Evolutionary conservation across 30 jellyfish, hydroid and myxozoan species (phyloP).

Genomic region (Hydractinia echinata): DNA sequence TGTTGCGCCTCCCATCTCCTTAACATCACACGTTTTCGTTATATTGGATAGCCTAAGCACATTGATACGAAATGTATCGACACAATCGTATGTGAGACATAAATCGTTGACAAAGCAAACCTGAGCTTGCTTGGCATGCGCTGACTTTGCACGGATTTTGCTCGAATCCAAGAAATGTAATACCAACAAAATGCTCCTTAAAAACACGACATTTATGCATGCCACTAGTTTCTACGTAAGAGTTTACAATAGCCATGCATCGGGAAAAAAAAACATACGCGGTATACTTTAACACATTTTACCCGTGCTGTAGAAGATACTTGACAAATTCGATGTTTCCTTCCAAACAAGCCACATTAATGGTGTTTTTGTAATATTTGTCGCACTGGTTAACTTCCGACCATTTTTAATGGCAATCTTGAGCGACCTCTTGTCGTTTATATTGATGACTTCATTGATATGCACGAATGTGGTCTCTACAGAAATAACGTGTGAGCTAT

Average conservation of each 20-base stretch:
- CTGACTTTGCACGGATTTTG: too few relatives aligned
- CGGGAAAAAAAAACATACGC: neutral
- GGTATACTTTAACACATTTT: neutral
- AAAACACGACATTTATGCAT: too few relatives aligned
- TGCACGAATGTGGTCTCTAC: slow-evolving; percentile 60
- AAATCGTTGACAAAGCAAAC: too few relatives aligned
- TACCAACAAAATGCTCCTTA: too few relatives aligned
- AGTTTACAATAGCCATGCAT: neutral
- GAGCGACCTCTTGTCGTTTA: slow-evolving; percentile 67
- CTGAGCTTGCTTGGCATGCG: too few relatives aligned
- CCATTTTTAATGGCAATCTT: slow-evolving; percentile 69
- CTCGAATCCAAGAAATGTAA: too few relatives aligned
- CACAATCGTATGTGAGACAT: too few relatives aligned
- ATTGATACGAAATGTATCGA: too few relatives aligned
- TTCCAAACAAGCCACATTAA: slow-evolving; percentile 85
- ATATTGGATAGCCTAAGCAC: too few relatives aligned
- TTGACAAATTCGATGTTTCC: slow-evolving; percentile 78
- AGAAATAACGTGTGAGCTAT: neutral
- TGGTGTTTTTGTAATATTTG: slow-evolving; percentile 85
- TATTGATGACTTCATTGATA: slow-evolving; percentile 65
- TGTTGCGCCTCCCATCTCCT: too few relatives aligned
- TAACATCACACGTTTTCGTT: too few relatives aligned
- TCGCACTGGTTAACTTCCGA: slow-evolving; percentile 60
- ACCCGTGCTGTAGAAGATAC: slow-evolving; percentile 71
- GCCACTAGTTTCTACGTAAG: neutral